Percentiles rank a stretch among this genome's conserved stretches.
phyloP scores from a whole-genome alignment of 2,113 vertebrate species.

The Mustela lutreola region DNA sequence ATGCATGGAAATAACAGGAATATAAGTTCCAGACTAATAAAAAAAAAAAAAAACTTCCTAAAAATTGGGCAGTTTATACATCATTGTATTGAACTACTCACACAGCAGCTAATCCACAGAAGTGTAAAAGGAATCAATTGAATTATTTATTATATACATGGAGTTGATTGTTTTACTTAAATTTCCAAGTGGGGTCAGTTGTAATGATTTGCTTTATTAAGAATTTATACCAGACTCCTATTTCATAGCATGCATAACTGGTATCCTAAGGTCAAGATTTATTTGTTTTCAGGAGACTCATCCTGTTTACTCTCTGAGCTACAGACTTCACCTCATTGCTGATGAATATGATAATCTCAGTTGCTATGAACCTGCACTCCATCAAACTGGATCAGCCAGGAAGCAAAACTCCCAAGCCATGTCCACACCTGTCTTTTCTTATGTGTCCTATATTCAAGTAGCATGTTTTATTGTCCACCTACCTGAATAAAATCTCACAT shows the following conservation, averaged over 20 bases:
- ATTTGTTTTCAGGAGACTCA: background rate
- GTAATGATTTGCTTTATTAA: conserved; percentile 19
- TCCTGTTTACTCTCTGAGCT: background rate
- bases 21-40: background rate
- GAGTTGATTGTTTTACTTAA: background rate
- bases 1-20: background rate
- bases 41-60: background rate
- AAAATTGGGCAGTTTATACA: background rate
- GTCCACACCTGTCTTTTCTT: background rate
- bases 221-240: background rate
- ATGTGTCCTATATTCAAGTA: background rate
- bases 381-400: background rate
- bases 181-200: background rate
- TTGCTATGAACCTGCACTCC: background rate
- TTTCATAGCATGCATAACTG: background rate
- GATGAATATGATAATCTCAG: background rate
- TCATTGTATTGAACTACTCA: conserved; percentile 22
- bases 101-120: background rate
- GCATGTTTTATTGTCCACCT: background rate
- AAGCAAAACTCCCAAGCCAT: conserved; percentile 19
- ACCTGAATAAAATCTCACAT: conserved; percentile 3
- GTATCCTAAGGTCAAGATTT: background rate
- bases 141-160: conserved; percentile 18
- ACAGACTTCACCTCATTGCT: background rate
- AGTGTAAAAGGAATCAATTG: background rate